A percentile compares a stretch with the other conserved stretches of the same genome.
phyloP scores from a whole-genome alignment of 2,888 invertebrate species.

The Hipparchia semele region DNA sequence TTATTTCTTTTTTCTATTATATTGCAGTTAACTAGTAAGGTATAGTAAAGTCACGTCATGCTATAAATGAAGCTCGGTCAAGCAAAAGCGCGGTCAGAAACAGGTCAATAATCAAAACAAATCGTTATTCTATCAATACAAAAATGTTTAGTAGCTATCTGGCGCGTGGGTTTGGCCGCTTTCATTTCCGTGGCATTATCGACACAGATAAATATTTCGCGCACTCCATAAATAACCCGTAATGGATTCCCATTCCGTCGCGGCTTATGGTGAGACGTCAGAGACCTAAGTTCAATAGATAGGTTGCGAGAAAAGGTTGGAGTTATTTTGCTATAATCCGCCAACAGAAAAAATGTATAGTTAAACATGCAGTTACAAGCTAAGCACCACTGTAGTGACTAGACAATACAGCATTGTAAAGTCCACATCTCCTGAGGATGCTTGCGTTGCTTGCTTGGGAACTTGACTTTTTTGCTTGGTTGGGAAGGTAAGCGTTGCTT shows the following conservation, averaged over 20 bases:
- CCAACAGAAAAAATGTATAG: too few relatives aligned
- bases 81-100: background rate
- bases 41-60: too few relatives aligned
- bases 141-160: slow-evolving; percentile 37
- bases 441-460: too few relatives aligned
- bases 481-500: too few relatives aligned
- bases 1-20: too few relatives aligned
- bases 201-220: slow-evolving; percentile 79
- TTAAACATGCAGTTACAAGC: too few relatives aligned
- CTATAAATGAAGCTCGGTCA: background rate
- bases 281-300: slow-evolving; percentile 29
- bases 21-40: too few relatives aligned
- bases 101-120: slow-evolving; percentile 22
- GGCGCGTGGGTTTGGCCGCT: slow-evolving; percentile 35
- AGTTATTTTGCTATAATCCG: too few relatives aligned
- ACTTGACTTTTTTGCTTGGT: too few relatives aligned
- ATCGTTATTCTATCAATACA: slow-evolving; percentile 41
- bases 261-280: slow-evolving; percentile 46
- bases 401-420: too few relatives aligned
- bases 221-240: slow-evolving; percentile 78
- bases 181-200: slow-evolving; percentile 76
- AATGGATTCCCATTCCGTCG: slow-evolving; percentile 73
- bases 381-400: too few relatives aligned
- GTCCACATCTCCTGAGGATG: too few relatives aligned
- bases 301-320: background rate